A percentile compares a stretch with the other conserved stretches of the same genome.
These are phyloP conservation scores for Parnassius glacialis DNA, from an alignment of 2,888 invertebrate genomes.

Conservation along the genomic window DNA sequence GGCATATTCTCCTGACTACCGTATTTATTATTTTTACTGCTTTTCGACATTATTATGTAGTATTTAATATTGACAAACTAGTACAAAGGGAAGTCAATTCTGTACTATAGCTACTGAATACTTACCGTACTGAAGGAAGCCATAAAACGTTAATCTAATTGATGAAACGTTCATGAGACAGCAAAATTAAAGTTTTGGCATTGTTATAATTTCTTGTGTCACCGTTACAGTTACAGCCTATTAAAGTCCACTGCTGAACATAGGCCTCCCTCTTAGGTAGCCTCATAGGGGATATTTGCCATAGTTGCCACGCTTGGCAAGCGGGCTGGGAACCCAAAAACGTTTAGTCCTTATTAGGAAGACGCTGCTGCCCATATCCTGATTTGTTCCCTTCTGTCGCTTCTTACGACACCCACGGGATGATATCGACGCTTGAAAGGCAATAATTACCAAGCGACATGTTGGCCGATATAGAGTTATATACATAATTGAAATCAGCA, in stretches of 20 bases:
- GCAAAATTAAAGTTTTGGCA: constrained; percentile 29
- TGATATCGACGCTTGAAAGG: no score
- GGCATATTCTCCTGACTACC: constrained; percentile 49
- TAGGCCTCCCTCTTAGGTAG: no score
- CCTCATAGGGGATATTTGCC: no score
- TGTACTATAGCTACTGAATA: constrained; percentile 46
- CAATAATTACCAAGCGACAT: no score
- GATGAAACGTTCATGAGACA: constrained; percentile 49
- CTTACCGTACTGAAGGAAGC: constrained; percentile 60
- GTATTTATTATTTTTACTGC: constrained; percentile 44
- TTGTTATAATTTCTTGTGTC: constrained; percentile 32
- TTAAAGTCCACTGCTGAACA: neutral
- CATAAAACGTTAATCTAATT: constrained; percentile 72
- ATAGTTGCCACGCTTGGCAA: no score
- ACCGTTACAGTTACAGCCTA: neutral
- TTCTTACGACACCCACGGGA: no score
- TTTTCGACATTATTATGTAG: constrained; percentile 47
- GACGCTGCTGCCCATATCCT: no score
- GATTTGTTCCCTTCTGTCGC: no score
- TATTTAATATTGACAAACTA: constrained; percentile 27
- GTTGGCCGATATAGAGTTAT: no score
- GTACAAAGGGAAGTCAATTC: constrained; percentile 40
- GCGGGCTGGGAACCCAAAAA: no score
- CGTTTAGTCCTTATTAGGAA: no score
- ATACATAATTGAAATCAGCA: no score